Evolutionary conservation across 2,888 invertebrate species (phyloP).

Genomic region (Tachina fera): DNA sequence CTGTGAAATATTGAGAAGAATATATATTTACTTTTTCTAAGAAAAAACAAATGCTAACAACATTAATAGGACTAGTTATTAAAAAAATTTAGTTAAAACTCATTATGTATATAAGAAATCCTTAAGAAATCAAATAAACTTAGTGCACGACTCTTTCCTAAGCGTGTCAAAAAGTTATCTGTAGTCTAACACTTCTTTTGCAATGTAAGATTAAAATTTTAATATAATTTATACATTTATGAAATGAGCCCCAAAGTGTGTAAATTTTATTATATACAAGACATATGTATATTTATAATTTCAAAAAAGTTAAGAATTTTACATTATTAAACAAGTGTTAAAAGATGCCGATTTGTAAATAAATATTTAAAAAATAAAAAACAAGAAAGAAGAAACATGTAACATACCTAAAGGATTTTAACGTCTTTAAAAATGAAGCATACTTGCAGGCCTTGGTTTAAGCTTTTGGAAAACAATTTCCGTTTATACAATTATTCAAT

Average conservation of each 20-base stretch:
- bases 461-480: too few relatives aligned
- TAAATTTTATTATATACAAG: conserved; percentile 33
- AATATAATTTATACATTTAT: conserved; percentile 48
- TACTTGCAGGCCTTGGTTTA: background rate
- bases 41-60: too few relatives aligned
- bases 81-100: too few relatives aligned
- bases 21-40: too few relatives aligned
- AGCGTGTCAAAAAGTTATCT: background rate
- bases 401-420: conserved; percentile 3
- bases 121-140: too few relatives aligned
- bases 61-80: too few relatives aligned
- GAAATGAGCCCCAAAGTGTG: conserved; percentile 61
- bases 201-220: conserved; percentile 30
- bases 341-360: background rate
- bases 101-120: too few relatives aligned
- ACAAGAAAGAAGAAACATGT: background rate
- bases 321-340: conserved; percentile 53
- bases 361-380: background rate
- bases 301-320: background rate
- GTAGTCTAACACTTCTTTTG: conserved; percentile 55
- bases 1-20: too few relatives aligned
- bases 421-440: background rate
- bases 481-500: too few relatives aligned
- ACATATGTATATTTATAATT: background rate
- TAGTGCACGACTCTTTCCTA: too few relatives aligned